These are phyloP conservation scores for Bos taurus DNA, from an alignment of 2,113 vertebrate species.

Conservation along the genomic window DNA sequence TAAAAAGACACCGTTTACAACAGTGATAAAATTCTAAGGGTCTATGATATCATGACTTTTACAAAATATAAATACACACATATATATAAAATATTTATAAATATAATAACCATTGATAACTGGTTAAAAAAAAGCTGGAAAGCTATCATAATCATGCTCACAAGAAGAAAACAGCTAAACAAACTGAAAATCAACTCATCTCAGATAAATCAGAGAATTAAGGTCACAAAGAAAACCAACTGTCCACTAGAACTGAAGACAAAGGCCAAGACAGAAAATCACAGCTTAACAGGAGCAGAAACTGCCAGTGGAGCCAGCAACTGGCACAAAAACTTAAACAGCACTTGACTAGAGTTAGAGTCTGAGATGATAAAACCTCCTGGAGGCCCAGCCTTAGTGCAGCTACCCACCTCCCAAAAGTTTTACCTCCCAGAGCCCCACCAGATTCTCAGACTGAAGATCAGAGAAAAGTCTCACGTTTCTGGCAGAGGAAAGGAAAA, in stretches of 20 bases:
- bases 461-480: neutral
- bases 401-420: fast-evolving
- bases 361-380: neutral
- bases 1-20: neutral
- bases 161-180: neutral
- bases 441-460: neutral
- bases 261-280: neutral
- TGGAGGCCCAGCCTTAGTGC: neutral
- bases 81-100: neutral
- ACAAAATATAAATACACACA: neutral
- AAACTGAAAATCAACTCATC: neutral
- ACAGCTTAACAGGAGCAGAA: neutral
- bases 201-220: neutral
- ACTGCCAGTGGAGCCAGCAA: neutral
- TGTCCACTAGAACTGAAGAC: neutral
- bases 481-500: neutral
- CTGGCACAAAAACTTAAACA: neutral
- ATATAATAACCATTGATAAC: neutral
- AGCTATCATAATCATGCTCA: neutral
- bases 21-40: neutral
- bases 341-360: neutral
- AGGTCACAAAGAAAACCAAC: neutral
- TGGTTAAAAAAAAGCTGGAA: neutral
- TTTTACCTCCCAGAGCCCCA: neutral
- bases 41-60: neutral